These are phyloP conservation scores for Micromys minutus DNA, from an alignment of 2,113 vertebrate species.

Conservation along the genomic window DNA sequence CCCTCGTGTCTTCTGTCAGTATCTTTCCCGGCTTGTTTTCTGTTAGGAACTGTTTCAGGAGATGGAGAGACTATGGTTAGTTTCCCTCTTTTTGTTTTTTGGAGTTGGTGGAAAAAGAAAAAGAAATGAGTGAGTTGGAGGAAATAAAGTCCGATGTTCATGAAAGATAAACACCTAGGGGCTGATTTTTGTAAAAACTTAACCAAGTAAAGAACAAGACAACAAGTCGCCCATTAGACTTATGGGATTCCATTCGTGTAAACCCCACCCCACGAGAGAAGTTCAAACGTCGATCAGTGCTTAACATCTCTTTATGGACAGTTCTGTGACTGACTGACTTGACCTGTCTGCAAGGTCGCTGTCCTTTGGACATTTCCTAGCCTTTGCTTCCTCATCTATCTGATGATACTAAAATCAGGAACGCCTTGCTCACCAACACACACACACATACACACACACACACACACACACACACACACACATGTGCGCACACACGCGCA, in stretches of 20 bases:
- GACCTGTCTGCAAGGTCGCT: neutral
- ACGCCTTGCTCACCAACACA: too few species aligned
- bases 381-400: neutral
- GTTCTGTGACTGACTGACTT: neutral
- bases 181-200: neutral
- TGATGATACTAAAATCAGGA: neutral
- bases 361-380: neutral
- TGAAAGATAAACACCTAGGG: neutral
- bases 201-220: neutral
- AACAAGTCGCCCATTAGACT: neutral
- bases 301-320: neutral
- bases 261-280: neutral
- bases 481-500: neutral
- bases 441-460: neutral
- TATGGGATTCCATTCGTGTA: neutral
- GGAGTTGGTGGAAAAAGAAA: neutral
- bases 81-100: neutral
- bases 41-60: neutral
- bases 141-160: too few species aligned
- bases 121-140: neutral
- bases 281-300: neutral
- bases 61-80: neutral
- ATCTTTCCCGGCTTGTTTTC: neutral
- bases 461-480: neutral
- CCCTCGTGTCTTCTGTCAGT: neutral